Conservation (phyloP, 2,888 invertebrate species). For the Philhelius pedissequus region DNA sequence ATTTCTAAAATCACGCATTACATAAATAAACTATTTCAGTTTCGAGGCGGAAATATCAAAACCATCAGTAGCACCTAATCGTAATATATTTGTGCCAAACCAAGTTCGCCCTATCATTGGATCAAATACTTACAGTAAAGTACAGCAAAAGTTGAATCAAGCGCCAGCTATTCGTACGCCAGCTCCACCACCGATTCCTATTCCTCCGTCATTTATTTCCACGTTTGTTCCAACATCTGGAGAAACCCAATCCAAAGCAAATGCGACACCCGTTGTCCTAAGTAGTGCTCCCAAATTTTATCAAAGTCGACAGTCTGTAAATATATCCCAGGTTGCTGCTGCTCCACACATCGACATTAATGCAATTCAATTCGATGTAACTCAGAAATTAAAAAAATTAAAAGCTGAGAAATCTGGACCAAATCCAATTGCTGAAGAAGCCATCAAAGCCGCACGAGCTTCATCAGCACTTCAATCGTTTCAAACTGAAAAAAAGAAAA, state of each 20-base stretch:
- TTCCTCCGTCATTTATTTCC: constrained; percentile 78
- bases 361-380: constrained; percentile 81
- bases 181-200: constrained; percentile 75
- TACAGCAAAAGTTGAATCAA: constrained; percentile 84
- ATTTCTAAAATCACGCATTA: not conserved
- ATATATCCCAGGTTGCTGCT: constrained; percentile 75
- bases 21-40: constrained; percentile 80
- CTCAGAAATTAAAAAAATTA: constrained; percentile 82
- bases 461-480: constrained; percentile 82
- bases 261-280: constrained; percentile 82
- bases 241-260: constrained; percentile 68
- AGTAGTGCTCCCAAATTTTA: constrained; percentile 86
- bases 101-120: constrained; percentile 84
- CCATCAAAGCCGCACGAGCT: constrained; percentile 83
- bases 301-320: constrained; percentile 80
- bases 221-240: constrained; percentile 77
- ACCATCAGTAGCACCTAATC: constrained; percentile 77
- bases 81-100: constrained; percentile 79
- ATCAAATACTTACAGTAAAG: constrained; percentile 85
- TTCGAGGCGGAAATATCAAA: constrained; percentile 92
- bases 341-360: constrained; percentile 80
- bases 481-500: constrained; percentile 80
- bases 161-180: constrained; percentile 70
- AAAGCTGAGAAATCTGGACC: constrained; percentile 84
- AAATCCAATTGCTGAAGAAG: constrained; percentile 82